phyloP scores from a whole-genome alignment of 2,888 invertebrate species.

The Dryococelus australis region DNA sequence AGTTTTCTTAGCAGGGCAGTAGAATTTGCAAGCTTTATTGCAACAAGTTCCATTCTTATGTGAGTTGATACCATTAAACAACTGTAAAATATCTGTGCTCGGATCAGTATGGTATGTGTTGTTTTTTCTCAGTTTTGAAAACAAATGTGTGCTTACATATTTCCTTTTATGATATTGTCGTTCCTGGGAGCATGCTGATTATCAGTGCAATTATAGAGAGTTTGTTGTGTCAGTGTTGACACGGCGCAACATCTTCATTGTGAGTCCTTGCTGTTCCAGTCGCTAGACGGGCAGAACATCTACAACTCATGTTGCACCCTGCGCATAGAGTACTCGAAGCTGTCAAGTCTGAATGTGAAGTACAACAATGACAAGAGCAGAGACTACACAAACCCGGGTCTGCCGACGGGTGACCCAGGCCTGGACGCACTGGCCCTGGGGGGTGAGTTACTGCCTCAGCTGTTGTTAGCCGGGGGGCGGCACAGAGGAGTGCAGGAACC shows the following conservation, averaged over 20 bases:
- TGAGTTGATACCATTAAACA: too few relatives aligned
- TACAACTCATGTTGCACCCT: constrained; percentile 99
- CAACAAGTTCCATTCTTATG: too few relatives aligned
- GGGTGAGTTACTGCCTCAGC: constrained; percentile 66
- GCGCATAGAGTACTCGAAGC: constrained; percentile 98
- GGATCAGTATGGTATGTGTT: too few relatives aligned
- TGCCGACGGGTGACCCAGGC: constrained; percentile 90
- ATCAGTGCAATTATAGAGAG: too few relatives aligned
- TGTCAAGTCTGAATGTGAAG: constrained; percentile 97
- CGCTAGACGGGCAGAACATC: constrained; percentile 97
- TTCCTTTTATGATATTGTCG: too few relatives aligned
- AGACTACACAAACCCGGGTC: constrained; percentile 98
- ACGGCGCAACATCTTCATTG: neutral
- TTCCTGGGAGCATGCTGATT: too few relatives aligned
- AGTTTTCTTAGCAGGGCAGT: too few relatives aligned
- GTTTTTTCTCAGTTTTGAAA: too few relatives aligned
- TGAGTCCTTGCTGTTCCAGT: constrained; percentile 61
- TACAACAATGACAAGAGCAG: constrained; percentile 99
- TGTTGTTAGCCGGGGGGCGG: constrained; percentile 58
- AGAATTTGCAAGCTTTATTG: too few relatives aligned
- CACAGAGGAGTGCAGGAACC: constrained; percentile 41
- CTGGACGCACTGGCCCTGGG: constrained; percentile 63
- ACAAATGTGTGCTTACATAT: too few relatives aligned
- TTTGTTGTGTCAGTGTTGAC: too few relatives aligned
- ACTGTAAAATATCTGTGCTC: too few relatives aligned